Conservation (phyloP, 2,113 vertebrate species). For the Clupea harengus region DNA sequence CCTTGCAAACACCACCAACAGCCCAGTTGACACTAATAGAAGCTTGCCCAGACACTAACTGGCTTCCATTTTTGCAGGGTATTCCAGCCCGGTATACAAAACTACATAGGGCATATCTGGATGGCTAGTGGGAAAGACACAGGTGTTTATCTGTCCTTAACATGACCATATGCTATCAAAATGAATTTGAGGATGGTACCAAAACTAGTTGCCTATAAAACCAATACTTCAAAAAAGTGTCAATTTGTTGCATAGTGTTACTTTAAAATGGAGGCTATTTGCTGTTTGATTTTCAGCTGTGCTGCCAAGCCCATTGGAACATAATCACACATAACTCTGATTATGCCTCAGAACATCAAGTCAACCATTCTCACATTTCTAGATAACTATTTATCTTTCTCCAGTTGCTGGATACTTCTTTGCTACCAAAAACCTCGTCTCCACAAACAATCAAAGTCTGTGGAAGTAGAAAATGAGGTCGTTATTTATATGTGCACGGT, state of each 20-base stretch:
- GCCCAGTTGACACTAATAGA: too few relatives aligned
- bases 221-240: too few relatives aligned
- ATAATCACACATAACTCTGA: neutral
- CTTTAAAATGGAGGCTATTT: neutral
- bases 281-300: neutral
- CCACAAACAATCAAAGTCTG: neutral
- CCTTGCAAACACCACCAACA: too few relatives aligned
- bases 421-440: neutral
- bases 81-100: too few relatives aligned
- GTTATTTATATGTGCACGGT: neutral
- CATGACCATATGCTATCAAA: too few relatives aligned
- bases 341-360: neutral
- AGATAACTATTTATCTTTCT: neutral
- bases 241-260: neutral
- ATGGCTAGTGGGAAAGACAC: too few relatives aligned
- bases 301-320: neutral
- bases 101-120: too few relatives aligned
- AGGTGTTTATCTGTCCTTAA: too few relatives aligned
- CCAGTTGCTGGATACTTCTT: neutral
- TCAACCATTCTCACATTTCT: neutral
- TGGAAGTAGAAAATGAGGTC: neutral
- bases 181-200: too few relatives aligned
- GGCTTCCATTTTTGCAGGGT: too few relatives aligned
- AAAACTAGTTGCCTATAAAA: too few relatives aligned
- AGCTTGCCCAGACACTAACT: too few relatives aligned